These are phyloP conservation scores for Spea hammondii DNA, from an alignment of 2,797 vertebrate genomes.

Conservation along the genomic window DNA sequence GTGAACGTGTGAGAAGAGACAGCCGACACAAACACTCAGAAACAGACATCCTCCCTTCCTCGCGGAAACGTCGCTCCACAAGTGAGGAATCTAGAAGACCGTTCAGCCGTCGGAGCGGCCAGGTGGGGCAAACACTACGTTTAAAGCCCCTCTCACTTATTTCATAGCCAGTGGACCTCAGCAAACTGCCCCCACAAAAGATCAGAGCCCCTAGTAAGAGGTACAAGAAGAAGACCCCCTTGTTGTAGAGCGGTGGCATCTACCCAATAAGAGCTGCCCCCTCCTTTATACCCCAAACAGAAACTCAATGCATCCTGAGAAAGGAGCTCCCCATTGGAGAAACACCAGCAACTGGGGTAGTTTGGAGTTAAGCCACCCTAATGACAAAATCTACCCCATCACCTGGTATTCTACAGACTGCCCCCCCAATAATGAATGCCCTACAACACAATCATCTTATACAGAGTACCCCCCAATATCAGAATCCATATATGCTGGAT, in stretches of 20 bases:
- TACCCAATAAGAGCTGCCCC: neutral
- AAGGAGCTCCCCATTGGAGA: neutral
- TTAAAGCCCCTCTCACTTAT: no score
- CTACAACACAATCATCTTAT: neutral
- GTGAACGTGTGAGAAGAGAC: neutral
- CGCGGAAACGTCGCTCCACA: neutral
- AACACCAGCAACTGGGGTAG: neutral
- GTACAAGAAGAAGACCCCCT: no score
- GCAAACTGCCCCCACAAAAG: no score
- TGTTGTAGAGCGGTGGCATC: no score
- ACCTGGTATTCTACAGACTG: neutral
- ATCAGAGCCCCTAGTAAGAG: no score
- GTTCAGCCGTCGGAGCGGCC: no score
- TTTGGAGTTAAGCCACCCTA: neutral
- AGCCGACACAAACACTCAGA: neutral
- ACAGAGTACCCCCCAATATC: constrained; percentile 2
- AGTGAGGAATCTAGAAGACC: neutral
- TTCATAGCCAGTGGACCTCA: no score
- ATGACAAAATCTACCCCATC: no score
- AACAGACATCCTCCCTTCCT: neutral
- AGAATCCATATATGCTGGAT: neutral
- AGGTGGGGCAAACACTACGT: no score
- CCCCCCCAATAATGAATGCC: neutral
- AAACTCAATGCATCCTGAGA: neutral
- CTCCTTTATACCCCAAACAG: neutral